A percentile compares a stretch with the other conserved stretches of the same genome.
These are phyloP conservation scores for Drosophila antonietae DNA, from an alignment of 2,888 invertebrate species.

Conservation along the genomic window DNA sequence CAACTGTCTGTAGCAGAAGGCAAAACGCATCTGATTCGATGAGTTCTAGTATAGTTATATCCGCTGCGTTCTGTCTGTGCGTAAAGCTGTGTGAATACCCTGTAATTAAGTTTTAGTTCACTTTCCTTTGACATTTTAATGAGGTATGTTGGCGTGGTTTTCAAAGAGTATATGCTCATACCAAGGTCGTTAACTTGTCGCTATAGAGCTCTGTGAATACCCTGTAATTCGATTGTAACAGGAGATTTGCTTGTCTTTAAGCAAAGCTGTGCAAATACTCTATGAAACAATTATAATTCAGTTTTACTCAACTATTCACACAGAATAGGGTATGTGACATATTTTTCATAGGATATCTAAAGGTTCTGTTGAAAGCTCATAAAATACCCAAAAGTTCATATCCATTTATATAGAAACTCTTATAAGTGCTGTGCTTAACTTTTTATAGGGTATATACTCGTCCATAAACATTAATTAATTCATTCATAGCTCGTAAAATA, in stretches of 20 bases:
- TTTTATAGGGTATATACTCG: neutral
- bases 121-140: neutral
- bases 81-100: neutral
- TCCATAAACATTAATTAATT: neutral
- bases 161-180: too few species aligned
- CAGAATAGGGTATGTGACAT: neutral
- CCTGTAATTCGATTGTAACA: neutral
- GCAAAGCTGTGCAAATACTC: too few species aligned
- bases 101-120: neutral
- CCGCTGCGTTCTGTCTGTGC: neutral
- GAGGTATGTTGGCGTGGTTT: too few species aligned
- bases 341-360: too few species aligned
- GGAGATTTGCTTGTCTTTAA: too few species aligned
- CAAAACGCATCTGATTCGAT: constrained; percentile 4
- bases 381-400: neutral
- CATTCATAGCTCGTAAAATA: neutral
- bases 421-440: neutral
- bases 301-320: neutral
- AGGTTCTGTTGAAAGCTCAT: too few species aligned
- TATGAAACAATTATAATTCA: neutral
- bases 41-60: constrained; percentile 1
- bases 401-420: neutral
- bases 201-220: neutral
- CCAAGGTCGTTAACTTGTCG: too few species aligned
- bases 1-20: constrained; percentile 4